Evolutionary conservation across 1,140 invertebrate species (phyloP).

Genomic region (Papilio glaucus): DNA sequence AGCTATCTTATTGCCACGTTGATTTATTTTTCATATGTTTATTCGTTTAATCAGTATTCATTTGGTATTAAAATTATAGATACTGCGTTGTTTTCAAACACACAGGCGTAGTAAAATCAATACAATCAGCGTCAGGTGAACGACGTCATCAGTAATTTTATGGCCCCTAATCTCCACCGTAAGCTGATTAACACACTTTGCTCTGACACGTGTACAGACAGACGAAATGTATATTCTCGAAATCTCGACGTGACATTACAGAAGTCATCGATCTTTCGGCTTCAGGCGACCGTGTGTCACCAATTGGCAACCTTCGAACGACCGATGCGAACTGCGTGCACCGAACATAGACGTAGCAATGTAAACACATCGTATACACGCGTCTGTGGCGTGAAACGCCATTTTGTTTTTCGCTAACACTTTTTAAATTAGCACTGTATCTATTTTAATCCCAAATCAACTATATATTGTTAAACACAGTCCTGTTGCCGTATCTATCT

Average conservation of each 20-base stretch:
- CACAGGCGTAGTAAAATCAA: slow-evolving; percentile 23
- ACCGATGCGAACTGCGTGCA: slow-evolving; percentile 14
- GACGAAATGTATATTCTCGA: slow-evolving; percentile 40
- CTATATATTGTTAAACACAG: background rate
- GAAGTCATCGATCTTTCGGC: slow-evolving; percentile 50
- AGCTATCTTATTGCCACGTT: no score
- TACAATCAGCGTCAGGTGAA: slow-evolving; percentile 6
- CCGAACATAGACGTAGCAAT: slow-evolving; percentile 33
- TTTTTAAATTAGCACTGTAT: slow-evolving; percentile 19
- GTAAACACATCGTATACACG: slow-evolving; percentile 31
- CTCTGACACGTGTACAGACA: slow-evolving; percentile 36
- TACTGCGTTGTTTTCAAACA: background rate
- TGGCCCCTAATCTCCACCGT: slow-evolving; percentile 32
- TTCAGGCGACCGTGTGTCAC: slow-evolving; percentile 45
- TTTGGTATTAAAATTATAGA: background rate
- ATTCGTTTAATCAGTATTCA: background rate
- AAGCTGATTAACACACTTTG: slow-evolving; percentile 35
- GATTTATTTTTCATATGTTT: slow-evolving; percentile 5
- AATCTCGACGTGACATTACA: slow-evolving; percentile 45
- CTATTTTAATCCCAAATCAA: background rate
- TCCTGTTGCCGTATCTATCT: background rate
- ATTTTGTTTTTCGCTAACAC: slow-evolving; percentile 23
- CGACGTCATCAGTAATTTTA: slow-evolving; percentile 26
- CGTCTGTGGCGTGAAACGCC: slow-evolving; percentile 11
- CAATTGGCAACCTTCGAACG: slow-evolving; percentile 35